These are phyloP conservation scores for Paradoxurus hermaphroditus DNA, from an alignment of 2,113 vertebrate species.

Conservation along the genomic window DNA sequence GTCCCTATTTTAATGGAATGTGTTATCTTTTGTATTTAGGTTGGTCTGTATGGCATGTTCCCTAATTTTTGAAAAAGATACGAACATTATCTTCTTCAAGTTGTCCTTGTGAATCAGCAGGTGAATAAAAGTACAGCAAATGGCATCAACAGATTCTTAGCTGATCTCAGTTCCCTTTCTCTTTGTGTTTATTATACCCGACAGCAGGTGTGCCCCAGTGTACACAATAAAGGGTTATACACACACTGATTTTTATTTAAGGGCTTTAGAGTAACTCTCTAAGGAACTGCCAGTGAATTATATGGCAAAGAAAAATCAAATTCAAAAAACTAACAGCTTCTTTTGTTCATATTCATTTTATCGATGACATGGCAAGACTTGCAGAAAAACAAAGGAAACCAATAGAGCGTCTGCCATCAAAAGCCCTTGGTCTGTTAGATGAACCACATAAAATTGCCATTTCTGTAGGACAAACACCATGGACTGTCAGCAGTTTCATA, in stretches of 20 bases:
- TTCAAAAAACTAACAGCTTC: background rate
- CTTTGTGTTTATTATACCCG: background rate
- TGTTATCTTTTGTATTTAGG: background rate
- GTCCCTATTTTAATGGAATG: background rate
- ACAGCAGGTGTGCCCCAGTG: background rate
- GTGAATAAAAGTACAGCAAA: background rate
- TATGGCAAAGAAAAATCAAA: constrained; percentile 1
- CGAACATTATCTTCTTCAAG: background rate
- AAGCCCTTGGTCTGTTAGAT: background rate
- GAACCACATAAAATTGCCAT: background rate
- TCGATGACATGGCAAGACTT: background rate
- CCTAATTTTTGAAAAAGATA: background rate
- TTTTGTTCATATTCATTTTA: background rate
- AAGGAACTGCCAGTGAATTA: background rate
- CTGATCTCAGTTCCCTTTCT: background rate
- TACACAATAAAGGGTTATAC: background rate
- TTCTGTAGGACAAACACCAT: background rate
- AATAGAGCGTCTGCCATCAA: background rate
- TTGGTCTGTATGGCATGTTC: background rate
- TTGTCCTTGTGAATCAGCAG: background rate
- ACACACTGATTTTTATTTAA: background rate
- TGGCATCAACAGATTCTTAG: background rate
- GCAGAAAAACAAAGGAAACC: background rate
- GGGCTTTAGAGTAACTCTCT: background rate
- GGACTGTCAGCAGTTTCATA: background rate